Evolutionary conservation across 2,888 invertebrate genomes (phyloP), one percentile per base, ranked within the genome.

Genomic region (Achlya flavicornis): DNA sequence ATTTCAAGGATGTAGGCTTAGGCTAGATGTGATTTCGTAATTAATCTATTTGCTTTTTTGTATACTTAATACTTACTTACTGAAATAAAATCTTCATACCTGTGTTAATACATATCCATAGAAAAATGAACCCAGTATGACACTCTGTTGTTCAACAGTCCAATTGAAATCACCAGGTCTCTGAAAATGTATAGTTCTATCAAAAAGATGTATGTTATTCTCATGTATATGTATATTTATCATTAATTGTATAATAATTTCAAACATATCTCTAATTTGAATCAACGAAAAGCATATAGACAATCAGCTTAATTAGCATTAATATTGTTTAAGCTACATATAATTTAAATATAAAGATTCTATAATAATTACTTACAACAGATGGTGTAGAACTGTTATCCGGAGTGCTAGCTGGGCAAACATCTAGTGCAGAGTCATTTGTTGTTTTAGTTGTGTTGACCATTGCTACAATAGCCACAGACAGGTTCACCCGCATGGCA

Each of bases 391-490:
- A 88, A 74, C 84, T 90, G 66, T 94, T 94, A 65, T 78, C 88
- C 38, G 92, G 81, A 26, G 86, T 85, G 12, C 86, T 78, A 0
- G 92, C 86, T 3, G 95, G 94, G 77, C 96, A 96, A 8, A 95
- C 94, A 85, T 97, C 96, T 65, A 93, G 85, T 4, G 94, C 93
- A 35, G 95, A 94, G 61, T 86, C 94, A 79, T 95, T 95, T 61
- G 93, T 83, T 0, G 95, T 95, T 1, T 95, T 95, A 1, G 97
- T 96, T 63, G 95, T 94, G 85, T 97, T 97, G 57, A 97, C 97
- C 99, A 99, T 99, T 41, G 98, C 98, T 41, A 99, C 98, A 81
- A 99, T 98, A 48, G 98, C 98, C 32, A 99, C 97, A 0, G 98
- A 98, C 43, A 99, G 94, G 87, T 98, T 98, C 0, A 98, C 98